Base-by-base conservation (phyloP, 2,888 invertebrate genomes). In the Anarsia innoxiella region DNA sequence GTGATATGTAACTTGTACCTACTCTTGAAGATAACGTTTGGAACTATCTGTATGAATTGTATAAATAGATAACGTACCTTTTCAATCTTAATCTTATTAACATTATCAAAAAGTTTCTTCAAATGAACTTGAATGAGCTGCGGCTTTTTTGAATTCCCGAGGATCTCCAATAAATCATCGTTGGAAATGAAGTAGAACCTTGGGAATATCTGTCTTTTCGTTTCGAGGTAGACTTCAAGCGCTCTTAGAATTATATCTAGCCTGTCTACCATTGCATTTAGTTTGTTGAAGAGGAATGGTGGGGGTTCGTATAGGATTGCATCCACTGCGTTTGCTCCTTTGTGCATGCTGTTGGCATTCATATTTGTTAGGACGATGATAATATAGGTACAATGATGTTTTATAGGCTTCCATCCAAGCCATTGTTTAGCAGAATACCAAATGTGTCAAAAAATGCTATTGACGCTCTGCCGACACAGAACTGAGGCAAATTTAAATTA, bases 41-140 rank as follows among this genome's bases (percentile, higher is more conserved):
- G n/a, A n/a, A n/a, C n/a, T n/a, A n/a, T n/a, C n/a, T n/a, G n/a
- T n/a, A n/a, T n/a, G n/a, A n/a, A n/a, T n/a, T n/a, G n/a, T n/a
- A n/a, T n/a, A n/a, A n/a, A n/a, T n/a, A n/a, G n/a, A n/a, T n/a
- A n/a, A 40, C 57, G 67, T 82, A 90, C 90, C 82, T 90, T 91
- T 40, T 86, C 87, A 40, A 93, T 84, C 53, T 89, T 88, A 32
- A 94, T 77, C 61, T 88, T 91, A 54, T 90, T 90, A 19, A 96
- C 88, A 67, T 94, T 94, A 64, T 95, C 95, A 68, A 96, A 96
- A 23, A 95, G 86, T 64, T 96, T 96, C 63, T 94, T 95, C 40
- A 96, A 82, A 67, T 96, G 95, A 0, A 91, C 89, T 78, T 95
- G 95, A 39, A 96, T 90, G 29, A 91, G 78, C 54, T 93, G 92